These are phyloP conservation scores for Drosophila atroscutellata DNA, from an alignment of 2,888 invertebrate species.

Conservation along the genomic window DNA sequence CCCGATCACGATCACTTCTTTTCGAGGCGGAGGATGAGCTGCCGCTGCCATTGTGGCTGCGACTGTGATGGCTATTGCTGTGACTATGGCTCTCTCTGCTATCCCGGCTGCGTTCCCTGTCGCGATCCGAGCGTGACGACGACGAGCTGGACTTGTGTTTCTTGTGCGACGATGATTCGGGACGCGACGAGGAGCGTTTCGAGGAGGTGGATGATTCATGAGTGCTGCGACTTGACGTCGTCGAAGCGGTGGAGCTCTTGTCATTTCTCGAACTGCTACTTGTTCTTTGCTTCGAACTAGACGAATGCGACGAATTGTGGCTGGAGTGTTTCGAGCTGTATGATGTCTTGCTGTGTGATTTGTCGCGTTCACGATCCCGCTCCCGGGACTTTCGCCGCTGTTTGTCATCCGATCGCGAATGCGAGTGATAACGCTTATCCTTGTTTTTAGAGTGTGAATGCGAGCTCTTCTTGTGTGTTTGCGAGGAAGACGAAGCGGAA, in stretches of 20 bases:
- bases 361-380: constrained; percentile 55
- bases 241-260: constrained; percentile 46
- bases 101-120: constrained; percentile 39
- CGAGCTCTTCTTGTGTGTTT: constrained; percentile 72
- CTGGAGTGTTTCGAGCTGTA: constrained; percentile 71
- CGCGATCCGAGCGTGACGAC: constrained; percentile 65
- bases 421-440: constrained; percentile 54
- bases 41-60: constrained; percentile 54
- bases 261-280: constrained; percentile 68
- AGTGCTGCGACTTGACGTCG: constrained; percentile 59
- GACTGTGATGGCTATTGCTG: constrained; percentile 55
- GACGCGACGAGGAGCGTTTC: constrained; percentile 62
- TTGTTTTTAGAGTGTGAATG: constrained; percentile 32
- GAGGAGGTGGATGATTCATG: constrained; percentile 51
- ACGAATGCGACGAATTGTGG: constrained; percentile 56
- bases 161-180: constrained; percentile 54
- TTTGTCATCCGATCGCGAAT: constrained; percentile 56
- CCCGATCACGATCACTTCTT: constrained; percentile 53
- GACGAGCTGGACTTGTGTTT: constrained; percentile 69
- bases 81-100: constrained; percentile 49
- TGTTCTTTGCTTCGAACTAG: constrained; percentile 58
- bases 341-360: constrained; percentile 61
- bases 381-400: constrained; percentile 56
- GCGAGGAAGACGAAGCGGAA: constrained; percentile 71
- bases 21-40: constrained; percentile 61